phyloP scores from a whole-genome alignment of 2,888 invertebrate genomes.

The Agapostemon virescens region DNA sequence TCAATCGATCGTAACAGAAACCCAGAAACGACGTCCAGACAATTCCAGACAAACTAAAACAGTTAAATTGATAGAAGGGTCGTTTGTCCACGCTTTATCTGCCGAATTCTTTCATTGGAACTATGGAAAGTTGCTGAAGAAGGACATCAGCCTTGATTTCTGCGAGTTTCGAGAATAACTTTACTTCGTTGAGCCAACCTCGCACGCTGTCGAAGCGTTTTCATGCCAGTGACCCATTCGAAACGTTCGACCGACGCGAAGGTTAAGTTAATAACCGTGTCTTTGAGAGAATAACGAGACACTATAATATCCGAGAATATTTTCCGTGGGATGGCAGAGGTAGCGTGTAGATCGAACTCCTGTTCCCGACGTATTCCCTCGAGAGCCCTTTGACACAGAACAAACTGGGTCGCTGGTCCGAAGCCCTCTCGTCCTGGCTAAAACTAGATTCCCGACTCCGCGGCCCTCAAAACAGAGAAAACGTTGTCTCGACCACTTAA shows the following conservation, averaged over 20 bases:
- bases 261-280: slow-evolving; percentile 12
- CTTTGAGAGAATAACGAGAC: background rate
- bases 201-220: background rate
- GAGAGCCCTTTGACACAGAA: slow-evolving; percentile 6
- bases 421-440: background rate
- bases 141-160: background rate
- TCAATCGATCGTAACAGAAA: no score
- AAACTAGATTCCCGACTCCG: slow-evolving; percentile 6
- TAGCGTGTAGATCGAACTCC: background rate
- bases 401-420: slow-evolving; percentile 15
- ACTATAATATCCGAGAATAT: slow-evolving; percentile 1
- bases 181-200: background rate
- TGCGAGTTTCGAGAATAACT: background rate
- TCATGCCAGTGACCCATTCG: background rate
- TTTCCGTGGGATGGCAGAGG: background rate
- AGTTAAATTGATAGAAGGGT: no score
- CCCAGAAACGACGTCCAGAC: no score
- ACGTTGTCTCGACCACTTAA: slow-evolving; percentile 2
- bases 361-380: slow-evolving; percentile 17
- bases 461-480: slow-evolving; percentile 1
- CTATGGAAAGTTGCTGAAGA: background rate
- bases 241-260: background rate
- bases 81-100: no score
- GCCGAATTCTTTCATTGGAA: no score
- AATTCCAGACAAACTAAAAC: no score